phyloP scores from a whole-genome alignment of 1,140 invertebrate species.

The Scaptomyza hsui region DNA sequence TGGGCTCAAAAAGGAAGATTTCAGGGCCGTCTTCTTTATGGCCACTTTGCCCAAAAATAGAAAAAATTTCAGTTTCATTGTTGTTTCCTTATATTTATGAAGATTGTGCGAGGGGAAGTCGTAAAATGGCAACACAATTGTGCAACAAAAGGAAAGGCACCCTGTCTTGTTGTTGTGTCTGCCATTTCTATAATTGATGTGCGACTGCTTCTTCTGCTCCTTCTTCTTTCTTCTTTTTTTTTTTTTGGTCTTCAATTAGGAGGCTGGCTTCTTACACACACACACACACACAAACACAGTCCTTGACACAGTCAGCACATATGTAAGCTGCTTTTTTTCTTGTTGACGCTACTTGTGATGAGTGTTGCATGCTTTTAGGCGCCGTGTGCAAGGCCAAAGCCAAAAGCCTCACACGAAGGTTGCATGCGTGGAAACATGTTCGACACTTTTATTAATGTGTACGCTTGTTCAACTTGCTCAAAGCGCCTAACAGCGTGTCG shows the following conservation, averaged over 20 bases:
- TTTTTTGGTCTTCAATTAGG: conserved; percentile 16
- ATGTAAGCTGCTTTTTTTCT: conserved; percentile 7
- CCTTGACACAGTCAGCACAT: conserved; percentile 69
- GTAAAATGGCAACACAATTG: conserved; percentile 68
- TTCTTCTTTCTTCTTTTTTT: neutral
- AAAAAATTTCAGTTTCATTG: conserved; percentile 53
- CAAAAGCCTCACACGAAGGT: conserved; percentile 50
- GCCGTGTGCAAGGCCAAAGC: conserved; percentile 59
- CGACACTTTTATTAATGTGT: conserved; percentile 79
- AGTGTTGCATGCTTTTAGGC: conserved; percentile 65
- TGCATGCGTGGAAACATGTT: conserved; percentile 64
- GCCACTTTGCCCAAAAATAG: conserved; percentile 20
- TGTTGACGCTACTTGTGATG: conserved; percentile 15
- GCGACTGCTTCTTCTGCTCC: conserved; percentile 29
- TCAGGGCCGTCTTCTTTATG: conserved; percentile 26
- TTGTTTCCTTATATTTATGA: conserved; percentile 69
- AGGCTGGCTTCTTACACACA: conserved; percentile 8
- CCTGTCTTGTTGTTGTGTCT: neutral
- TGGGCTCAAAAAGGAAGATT: conserved; percentile 15
- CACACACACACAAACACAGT: conserved; percentile 18
- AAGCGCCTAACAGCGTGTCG: conserved; percentile 52
- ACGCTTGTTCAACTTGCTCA: conserved; percentile 55
- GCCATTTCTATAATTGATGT: conserved; percentile 72
- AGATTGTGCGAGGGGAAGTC: conserved; percentile 49
- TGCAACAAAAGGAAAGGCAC: conserved; percentile 39